phyloP scores from a whole-genome alignment of 2,888 invertebrate species.

The Lacanobia wlatinum region DNA sequence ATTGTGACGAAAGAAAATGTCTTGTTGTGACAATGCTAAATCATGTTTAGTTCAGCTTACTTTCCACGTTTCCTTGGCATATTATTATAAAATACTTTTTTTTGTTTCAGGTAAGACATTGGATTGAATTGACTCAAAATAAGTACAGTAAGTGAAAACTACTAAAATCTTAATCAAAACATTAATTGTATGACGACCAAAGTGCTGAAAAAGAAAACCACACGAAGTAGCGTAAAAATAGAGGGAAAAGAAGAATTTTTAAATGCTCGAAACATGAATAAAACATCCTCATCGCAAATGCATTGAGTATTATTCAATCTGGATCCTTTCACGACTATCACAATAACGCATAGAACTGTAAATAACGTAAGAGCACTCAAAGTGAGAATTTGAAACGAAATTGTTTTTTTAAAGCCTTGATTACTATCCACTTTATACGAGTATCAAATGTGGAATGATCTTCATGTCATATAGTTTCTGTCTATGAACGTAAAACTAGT shows the following conservation, averaged over 20 bases:
- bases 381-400: conserved; percentile 21
- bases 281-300: conserved; percentile 49
- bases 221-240: neutral
- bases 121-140: neutral
- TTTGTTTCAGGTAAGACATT: conserved; percentile 58
- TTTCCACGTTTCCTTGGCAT: neutral
- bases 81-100: neutral
- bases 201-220: conserved; percentile 9
- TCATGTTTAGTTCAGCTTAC: neutral
- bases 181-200: neutral
- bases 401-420: conserved; percentile 32
- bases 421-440: conserved; percentile 12
- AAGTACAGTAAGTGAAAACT: conserved; percentile 36
- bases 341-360: conserved; percentile 44
- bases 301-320: conserved; percentile 48
- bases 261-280: conserved; percentile 52
- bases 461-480: conserved; percentile 13
- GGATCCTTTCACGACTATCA: conserved; percentile 44
- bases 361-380: conserved; percentile 43
- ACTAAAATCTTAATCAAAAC: neutral
- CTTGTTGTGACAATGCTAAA: conserved; percentile 19
- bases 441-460: conserved; percentile 11
- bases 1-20: conserved; percentile 33
- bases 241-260: conserved; percentile 19
- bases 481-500: conserved; percentile 1